These are phyloP conservation scores for Endotricha flammealis DNA, from an alignment of 2,888 invertebrate genomes.

Conservation along the genomic window DNA sequence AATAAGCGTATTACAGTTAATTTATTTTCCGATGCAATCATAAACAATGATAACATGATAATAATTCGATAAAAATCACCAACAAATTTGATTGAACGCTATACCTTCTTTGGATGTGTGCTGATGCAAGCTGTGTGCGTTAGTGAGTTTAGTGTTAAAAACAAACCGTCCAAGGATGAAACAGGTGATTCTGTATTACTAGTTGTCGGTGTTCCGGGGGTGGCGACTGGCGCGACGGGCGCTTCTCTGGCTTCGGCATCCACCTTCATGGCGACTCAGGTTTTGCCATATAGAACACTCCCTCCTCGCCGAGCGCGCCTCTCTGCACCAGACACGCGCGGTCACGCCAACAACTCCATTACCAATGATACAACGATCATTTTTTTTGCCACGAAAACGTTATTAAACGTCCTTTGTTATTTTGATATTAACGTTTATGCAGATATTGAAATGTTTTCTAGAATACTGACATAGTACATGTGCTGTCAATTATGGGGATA, in stretches of 20 bases:
- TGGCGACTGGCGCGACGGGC: constrained; percentile 41
- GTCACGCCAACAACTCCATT: constrained; percentile 45
- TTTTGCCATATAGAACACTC: constrained; percentile 47
- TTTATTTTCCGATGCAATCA: too few relatives aligned
- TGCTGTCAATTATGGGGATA: too few relatives aligned
- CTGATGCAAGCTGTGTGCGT: constrained; percentile 37
- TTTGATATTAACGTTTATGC: too few relatives aligned
- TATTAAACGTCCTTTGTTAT: background rate
- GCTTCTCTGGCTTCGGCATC: constrained; percentile 56
- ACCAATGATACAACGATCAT: constrained; percentile 21
- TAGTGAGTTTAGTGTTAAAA: constrained; percentile 38
- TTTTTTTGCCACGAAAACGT: constrained; percentile 31
- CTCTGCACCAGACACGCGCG: constrained; percentile 61
- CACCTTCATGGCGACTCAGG: constrained; percentile 49
- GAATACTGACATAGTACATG: too few relatives aligned
- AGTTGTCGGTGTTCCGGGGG: constrained; percentile 47
- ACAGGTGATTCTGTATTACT: constrained; percentile 70
- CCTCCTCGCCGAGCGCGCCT: constrained; percentile 41
- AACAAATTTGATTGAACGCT: too few relatives aligned
- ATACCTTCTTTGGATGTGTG: constrained; percentile 20
- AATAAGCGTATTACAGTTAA: too few relatives aligned
- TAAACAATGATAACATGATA: too few relatives aligned
- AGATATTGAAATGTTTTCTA: too few relatives aligned
- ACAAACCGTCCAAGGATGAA: constrained; percentile 71
- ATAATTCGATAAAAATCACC: too few relatives aligned